Base-by-base conservation (phyloP, 2,113 vertebrate species). In the Grantiella picta region DNA sequence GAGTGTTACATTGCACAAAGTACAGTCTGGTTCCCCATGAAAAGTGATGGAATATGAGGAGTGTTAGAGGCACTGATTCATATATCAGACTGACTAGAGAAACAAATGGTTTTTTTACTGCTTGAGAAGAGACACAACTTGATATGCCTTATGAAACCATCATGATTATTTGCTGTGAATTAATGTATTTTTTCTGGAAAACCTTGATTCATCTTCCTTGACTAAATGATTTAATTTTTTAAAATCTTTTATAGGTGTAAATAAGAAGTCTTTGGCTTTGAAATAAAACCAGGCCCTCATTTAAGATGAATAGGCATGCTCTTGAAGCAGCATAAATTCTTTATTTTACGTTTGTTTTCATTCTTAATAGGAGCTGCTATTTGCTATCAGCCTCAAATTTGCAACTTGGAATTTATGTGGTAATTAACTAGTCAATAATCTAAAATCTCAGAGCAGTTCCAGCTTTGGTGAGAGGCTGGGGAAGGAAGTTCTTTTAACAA, bases 181-280 rank as follows among this genome's bases (percentile, higher is more conserved):
- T 3, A 13, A 68, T 60, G 13, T 36, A 16, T 53, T 65, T 57
- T 66, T 84, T 11, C 27, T 24, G 64, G 47, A 27, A 87, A 54
- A 61, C 1, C 5, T 87, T 9, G 3, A 9, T 59, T 78, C 8
- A 20, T 84, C 35, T 33, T 56, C n/a, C 22, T 72, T 50, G 31
- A 31, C 12, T 45, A 18, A 89, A 49, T 0, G 0, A 9, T 73
- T 65, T 63, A 2, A 7, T 33, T 60, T 68, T 82, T 38, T 0
- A 3, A 19, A 25, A 29, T 53, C 3, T 83, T 45, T 47, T 47
- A 5, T 25, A 24, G 10, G 15, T 64, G 12, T 45, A 47, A 9
- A 21, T 49, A 50, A 38, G n/a, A 76, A 54, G 31, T 31, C 21
- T 82, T 71, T 60, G 47, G 10, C 10, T 56, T 28, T 54, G 60